These are phyloP conservation scores for Periparus ater DNA, from an alignment of 2,797 vertebrate species.

Conservation along the genomic window DNA sequence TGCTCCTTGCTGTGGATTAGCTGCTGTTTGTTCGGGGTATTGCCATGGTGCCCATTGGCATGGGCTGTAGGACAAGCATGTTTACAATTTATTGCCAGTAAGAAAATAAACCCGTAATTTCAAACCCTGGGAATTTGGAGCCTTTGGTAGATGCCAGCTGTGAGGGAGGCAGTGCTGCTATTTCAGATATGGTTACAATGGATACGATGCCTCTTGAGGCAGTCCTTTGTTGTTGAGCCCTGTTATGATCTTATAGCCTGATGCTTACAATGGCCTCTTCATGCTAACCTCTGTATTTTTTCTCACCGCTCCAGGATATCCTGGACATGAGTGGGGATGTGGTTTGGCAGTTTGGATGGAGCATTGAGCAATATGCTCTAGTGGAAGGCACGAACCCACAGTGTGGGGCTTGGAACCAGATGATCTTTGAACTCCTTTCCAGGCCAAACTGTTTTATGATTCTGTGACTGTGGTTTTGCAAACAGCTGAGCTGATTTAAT, in stretches of 20 bases:
- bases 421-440: neutral
- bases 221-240: neutral
- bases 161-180: rapidly evolving
- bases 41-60: neutral
- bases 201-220: neutral
- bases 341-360: neutral
- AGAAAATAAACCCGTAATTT: neutral
- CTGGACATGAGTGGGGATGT: neutral
- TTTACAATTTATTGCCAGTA: neutral
- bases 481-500: neutral
- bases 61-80: neutral
- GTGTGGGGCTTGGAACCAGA: neutral
- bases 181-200: neutral
- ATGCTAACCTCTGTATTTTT: neutral
- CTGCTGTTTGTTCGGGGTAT: neutral
- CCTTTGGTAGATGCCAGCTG: neutral
- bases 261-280: neutral
- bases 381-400: neutral
- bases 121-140: neutral
- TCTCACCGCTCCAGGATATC: neutral
- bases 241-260: neutral
- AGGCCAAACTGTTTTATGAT: neutral
- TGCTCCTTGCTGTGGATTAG: neutral
- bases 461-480: neutral
- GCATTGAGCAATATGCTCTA: neutral